Conservation (phyloP, 2,113 vertebrate species). For the Crypturellus undulatus region DNA sequence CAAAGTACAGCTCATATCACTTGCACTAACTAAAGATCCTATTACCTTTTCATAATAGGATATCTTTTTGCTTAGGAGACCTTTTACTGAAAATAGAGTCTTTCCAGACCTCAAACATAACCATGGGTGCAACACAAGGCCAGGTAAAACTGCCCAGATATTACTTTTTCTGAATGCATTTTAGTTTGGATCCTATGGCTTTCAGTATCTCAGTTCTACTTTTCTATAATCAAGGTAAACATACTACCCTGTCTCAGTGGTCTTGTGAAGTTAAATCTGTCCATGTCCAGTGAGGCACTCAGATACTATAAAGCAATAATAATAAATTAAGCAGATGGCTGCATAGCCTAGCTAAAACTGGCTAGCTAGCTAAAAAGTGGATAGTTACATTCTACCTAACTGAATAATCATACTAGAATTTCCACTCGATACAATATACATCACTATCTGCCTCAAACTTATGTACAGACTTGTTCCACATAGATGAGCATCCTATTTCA, state of each 20-base stretch:
- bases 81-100: neutral
- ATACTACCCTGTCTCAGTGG: neutral
- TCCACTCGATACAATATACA: neutral
- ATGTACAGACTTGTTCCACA: neutral
- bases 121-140: neutral
- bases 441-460: neutral
- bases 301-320: neutral
- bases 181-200: neutral
- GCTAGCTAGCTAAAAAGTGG: neutral
- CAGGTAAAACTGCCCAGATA: neutral
- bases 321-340: neutral
- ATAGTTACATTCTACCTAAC: neutral
- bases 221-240: neutral
- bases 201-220: neutral
- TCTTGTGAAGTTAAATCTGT: neutral
- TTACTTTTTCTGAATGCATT: conserved; percentile 1
- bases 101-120: neutral
- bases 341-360: neutral
- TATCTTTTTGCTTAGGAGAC: neutral
- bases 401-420: neutral
- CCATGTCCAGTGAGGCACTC: neutral
- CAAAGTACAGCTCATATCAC: neutral
- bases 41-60: neutral
- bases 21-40: neutral
- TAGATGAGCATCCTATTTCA: neutral